These are phyloP conservation scores for Xylota sylvarum DNA, from an alignment of 2,888 invertebrate genomes.

Conservation along the genomic window DNA sequence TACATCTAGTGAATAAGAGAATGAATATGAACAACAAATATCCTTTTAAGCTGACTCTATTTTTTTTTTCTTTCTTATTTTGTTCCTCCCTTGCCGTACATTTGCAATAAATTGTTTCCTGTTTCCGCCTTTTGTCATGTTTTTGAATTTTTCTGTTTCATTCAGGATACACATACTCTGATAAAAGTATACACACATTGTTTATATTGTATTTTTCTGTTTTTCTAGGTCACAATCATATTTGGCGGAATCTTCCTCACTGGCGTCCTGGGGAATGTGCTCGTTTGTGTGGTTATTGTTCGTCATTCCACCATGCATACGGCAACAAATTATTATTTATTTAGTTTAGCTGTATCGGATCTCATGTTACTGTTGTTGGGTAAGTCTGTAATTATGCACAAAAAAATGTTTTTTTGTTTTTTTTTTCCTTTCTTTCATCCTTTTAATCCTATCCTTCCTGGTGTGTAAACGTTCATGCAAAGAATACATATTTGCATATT, in stretches of 20 bases:
- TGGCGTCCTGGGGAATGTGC: constrained; percentile 93
- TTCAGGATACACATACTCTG: constrained; percentile 9
- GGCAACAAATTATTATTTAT: constrained; percentile 96
- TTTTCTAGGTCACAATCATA: constrained; percentile 87
- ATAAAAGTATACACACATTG: constrained; percentile 5
- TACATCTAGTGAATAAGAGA: constrained; percentile 1
- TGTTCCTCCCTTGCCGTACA: constrained; percentile 32
- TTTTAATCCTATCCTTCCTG: constrained; percentile 3
- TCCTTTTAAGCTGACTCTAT: constrained; percentile 51
- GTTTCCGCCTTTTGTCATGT: constrained; percentile 42
- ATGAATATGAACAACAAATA: constrained; percentile 12
- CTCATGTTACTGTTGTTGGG: constrained; percentile 92
- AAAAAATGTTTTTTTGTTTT: constrained; percentile 14
- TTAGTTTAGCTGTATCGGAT: constrained; percentile 95
- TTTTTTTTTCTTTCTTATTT: constrained; percentile 15
- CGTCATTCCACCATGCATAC: constrained; percentile 93
- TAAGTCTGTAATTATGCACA: constrained; percentile 85
- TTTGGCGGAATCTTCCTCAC: constrained; percentile 92
- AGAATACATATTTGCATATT: constrained; percentile 17
- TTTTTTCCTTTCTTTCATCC: neutral
- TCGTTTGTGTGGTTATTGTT: constrained; percentile 94
- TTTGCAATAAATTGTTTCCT: constrained; percentile 72
- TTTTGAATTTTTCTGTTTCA: constrained; percentile 11
- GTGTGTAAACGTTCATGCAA: neutral
- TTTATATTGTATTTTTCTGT: constrained; percentile 74